Conservation (phyloP, 2,113 vertebrate genomes). For the Sciurus niger region DNA sequence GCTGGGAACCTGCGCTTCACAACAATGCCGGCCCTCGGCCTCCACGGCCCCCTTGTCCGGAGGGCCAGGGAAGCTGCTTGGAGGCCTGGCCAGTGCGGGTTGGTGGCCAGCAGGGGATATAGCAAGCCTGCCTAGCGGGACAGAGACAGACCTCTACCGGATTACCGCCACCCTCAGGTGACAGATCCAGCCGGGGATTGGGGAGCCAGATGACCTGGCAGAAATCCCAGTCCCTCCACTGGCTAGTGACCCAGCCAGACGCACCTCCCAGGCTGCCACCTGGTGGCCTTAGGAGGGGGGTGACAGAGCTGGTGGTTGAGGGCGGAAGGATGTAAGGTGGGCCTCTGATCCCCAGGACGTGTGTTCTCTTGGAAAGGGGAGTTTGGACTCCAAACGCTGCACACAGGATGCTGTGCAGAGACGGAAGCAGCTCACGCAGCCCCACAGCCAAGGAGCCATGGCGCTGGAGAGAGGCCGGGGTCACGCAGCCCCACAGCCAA, state of each 20-base stretch:
- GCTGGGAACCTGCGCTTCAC: background rate
- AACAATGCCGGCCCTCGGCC: too few species aligned
- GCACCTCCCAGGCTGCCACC: background rate
- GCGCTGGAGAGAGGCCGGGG: too few species aligned
- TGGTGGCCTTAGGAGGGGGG: background rate
- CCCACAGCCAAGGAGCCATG: too few species aligned
- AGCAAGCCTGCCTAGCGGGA: background rate
- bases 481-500: too few species aligned
- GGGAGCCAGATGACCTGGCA: background rate
- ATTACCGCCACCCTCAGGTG: background rate
- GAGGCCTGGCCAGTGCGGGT: background rate
- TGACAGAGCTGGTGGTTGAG: background rate
- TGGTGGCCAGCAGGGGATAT: background rate
- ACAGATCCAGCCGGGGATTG: background rate
- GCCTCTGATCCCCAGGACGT: background rate
- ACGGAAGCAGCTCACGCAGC: background rate
- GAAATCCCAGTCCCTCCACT: background rate
- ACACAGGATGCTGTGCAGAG: rapidly evolving
- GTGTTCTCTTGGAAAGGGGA: background rate
- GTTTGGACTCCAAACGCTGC: too few species aligned
- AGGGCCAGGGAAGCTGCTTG: background rate
- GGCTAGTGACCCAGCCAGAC: background rate
- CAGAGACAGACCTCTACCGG: background rate
- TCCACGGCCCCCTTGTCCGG: background rate
- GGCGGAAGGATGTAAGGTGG: background rate